Base-by-base conservation (phyloP, 1,140 invertebrate genomes). In the Cryptotermes secundus region DNA sequence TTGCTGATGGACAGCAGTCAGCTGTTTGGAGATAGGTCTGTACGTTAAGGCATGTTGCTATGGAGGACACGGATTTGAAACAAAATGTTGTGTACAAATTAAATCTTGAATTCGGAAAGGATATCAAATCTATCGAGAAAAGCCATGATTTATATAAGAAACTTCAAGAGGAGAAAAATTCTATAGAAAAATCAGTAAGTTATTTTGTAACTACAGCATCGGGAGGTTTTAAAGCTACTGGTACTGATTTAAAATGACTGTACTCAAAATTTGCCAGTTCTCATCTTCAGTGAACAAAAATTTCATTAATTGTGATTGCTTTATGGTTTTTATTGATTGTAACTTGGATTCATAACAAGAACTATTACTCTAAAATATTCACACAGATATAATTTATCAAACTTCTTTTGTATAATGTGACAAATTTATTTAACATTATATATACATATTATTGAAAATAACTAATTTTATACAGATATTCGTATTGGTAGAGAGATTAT, bases 121-220 rank as follows among this genome's bases (percentile, higher is more conserved):
- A 92, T 86, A 87, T 92, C 53, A 91, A 90, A 81, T 91, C 90
- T 83, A 86, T 91, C 36, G 85, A 86, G 34, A 89, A 89, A 86
- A 89, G 89, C 38, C 88, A 87, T 84, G 86, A 88, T 36, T 83
- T 91, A n/a, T 87, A 88, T 4, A 86, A 89, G 22, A 86, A 90
- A 31, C 88, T 90, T 86, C 88, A 89, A 86, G 82, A 88, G 82
- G 89, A 91, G 53, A 90, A 92, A 85, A 88, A 90, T 85, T 86
- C 88, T 79, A 88, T 94, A 83, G 90, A 93, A 88, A 89, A 91
- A 87, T 90, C 91, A 86, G 93, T 93, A 89, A 83, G 86, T 82
- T 86, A 34, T 49, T 35, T 6, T 59, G 34, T 49, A 42, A 86
- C 38, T 84, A 79, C 24, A 31, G n/a, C 10, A 24, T 19, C 22